phyloP scores from a whole-genome alignment of 64 coral and sea anemone species.

The Porites australiensis region DNA sequence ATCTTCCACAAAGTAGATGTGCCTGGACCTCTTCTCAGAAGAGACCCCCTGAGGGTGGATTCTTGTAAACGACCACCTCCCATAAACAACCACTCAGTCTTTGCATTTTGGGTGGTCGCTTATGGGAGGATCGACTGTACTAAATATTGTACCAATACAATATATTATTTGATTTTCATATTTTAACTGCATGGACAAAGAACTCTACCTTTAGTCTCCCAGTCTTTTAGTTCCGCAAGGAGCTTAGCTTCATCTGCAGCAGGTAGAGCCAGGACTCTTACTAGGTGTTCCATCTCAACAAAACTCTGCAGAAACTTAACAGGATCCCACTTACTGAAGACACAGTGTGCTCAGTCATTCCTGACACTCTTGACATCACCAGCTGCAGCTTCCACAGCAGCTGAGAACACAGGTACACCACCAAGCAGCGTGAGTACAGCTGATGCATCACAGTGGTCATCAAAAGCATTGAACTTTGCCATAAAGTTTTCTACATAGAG shows the following conservation, averaged over 20 bases:
- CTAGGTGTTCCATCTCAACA: background rate
- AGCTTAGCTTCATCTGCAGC: background rate
- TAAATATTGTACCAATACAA: no score
- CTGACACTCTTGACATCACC: background rate
- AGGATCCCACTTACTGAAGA: conserved; percentile 25
- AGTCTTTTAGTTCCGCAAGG: conserved; percentile 19
- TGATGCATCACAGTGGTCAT: conserved; percentile 15
- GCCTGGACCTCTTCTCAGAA: no score
- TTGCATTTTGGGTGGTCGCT: no score
- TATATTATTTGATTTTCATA: no score
- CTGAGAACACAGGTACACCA: conserved; percentile 2
- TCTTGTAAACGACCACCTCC: no score
- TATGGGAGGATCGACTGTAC: no score
- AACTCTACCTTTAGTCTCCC: conserved; percentile 18
- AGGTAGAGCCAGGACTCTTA: conserved; percentile 3
- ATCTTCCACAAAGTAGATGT: no score
- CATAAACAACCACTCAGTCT: no score
- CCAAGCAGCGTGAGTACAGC: background rate
- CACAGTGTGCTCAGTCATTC: conserved; percentile 30
- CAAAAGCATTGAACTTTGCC: conserved; percentile 35
- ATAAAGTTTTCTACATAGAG: conserved; percentile 15
- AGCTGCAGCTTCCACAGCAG: background rate
- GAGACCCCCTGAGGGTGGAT: no score
- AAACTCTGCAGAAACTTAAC: background rate
- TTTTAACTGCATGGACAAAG: no score